Evolutionary conservation across 92 coral and sea anemone genomes (phyloP).

Genomic region (Zoanthus gigantus): DNA sequence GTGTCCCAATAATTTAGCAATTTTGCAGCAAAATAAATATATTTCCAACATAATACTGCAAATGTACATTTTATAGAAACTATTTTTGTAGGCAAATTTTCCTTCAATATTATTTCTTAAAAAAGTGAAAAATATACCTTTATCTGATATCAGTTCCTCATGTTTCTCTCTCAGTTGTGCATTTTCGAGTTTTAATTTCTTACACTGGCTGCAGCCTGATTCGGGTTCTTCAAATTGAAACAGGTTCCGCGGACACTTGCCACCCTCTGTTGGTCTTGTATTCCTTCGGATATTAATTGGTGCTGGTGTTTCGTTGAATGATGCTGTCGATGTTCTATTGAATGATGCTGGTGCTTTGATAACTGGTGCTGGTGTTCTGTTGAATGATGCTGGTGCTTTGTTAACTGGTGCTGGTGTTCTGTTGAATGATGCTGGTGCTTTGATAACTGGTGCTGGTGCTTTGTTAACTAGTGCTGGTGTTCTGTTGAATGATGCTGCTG

Average conservation of each 20-base stretch:
- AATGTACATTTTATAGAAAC: background rate
- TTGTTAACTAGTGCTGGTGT: slow-evolving; percentile 4
- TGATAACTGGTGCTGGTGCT: background rate
- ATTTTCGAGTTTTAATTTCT: slow-evolving; percentile 15
- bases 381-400: slow-evolving; percentile 5
- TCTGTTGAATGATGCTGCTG: background rate
- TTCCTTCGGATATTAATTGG: slow-evolving; percentile 3
- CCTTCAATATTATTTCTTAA: too few species aligned
- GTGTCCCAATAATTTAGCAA: background rate
- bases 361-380: background rate
- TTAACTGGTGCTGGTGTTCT: background rate
- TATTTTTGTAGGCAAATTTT: background rate
- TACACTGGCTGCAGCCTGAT: slow-evolving; percentile 13
- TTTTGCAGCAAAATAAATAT: background rate
- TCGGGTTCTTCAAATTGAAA: slow-evolving; percentile 14
- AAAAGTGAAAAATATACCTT: background rate
- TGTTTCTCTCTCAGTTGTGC: slow-evolving; percentile 17
- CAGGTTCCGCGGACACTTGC: slow-evolving; percentile 19
- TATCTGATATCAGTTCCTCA: slow-evolving; percentile 34
- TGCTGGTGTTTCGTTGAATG: slow-evolving; percentile 13
- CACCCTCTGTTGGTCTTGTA: slow-evolving; percentile 17
- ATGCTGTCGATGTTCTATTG: too few species aligned
- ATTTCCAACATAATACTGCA: background rate
- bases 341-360: slow-evolving; percentile 1
- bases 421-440: slow-evolving; percentile 16